Conservation (phyloP, 2,888 invertebrate species). For the Crioceris asparagi region DNA sequence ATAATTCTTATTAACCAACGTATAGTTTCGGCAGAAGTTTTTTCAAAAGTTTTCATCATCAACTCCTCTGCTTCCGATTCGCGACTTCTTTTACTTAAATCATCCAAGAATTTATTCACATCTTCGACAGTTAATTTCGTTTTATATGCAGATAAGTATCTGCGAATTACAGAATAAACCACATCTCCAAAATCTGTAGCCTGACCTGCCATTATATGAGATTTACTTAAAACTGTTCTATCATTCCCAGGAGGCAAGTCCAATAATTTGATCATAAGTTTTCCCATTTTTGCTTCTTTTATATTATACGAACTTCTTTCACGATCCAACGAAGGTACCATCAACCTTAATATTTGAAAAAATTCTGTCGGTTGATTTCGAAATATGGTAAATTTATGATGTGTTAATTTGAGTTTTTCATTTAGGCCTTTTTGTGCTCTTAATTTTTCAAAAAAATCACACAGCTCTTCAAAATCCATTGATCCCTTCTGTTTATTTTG, state of each 20-base stretch:
- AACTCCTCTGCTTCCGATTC: slow-evolving; percentile 52
- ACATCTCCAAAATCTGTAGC: slow-evolving; percentile 72
- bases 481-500: slow-evolving; percentile 12
- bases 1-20: slow-evolving; percentile 88
- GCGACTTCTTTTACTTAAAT: slow-evolving; percentile 57
- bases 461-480: slow-evolving; percentile 46
- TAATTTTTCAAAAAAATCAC: slow-evolving; percentile 51
- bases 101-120: slow-evolving; percentile 65
- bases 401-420: slow-evolving; percentile 33
- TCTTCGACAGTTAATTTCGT: slow-evolving; percentile 53
- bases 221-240: slow-evolving; percentile 43
- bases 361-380: slow-evolving; percentile 29
- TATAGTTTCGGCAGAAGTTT: slow-evolving; percentile 62
- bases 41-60: slow-evolving; percentile 54
- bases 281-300: slow-evolving; percentile 65
- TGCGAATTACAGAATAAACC: slow-evolving; percentile 58
- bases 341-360: slow-evolving; percentile 65
- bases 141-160: slow-evolving; percentile 38
- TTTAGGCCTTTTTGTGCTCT: slow-evolving; percentile 37
- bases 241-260: slow-evolving; percentile 55
- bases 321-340: slow-evolving; percentile 70
- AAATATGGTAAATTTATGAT: slow-evolving; percentile 31
- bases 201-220: slow-evolving; percentile 35
- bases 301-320: slow-evolving; percentile 74
- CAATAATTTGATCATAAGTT: slow-evolving; percentile 62